Evolutionary conservation across 2,113 vertebrate genomes (phyloP).

Genomic region (Hystrix brachyura): DNA sequence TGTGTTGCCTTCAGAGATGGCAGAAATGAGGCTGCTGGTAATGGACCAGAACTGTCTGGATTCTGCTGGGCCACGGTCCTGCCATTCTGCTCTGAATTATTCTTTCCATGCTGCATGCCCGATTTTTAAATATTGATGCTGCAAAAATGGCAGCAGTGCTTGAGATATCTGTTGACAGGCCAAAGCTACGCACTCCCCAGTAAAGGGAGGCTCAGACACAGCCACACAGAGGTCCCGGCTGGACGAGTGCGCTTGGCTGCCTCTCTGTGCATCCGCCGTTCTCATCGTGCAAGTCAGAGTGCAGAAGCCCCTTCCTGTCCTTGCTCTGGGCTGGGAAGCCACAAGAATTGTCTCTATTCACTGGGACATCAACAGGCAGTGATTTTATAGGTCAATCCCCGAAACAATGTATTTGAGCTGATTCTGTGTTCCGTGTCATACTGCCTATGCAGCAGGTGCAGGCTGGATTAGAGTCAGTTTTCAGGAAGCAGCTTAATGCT

Average conservation of each 20-base stretch:
- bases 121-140: constrained; percentile 38
- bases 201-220: not conserved
- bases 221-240: not conserved
- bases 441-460: not conserved
- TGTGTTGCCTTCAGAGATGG: constrained; percentile 40
- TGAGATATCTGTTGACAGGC: constrained; percentile 2
- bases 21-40: constrained; percentile 1
- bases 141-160: not conserved
- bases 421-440: not conserved
- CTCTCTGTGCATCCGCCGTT: not conserved
- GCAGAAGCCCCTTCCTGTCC: not conserved
- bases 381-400: not conserved
- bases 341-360: not conserved
- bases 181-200: not conserved
- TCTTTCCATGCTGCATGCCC: not conserved
- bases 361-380: not conserved
- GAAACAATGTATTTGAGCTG: constrained; percentile 14
- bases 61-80: not conserved
- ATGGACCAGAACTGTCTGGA: not conserved
- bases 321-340: not conserved
- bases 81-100: not conserved
- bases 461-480: not conserved
- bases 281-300: not conserved
- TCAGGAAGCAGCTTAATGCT: not conserved
- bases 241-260: not conserved